Evolutionary conservation across 2,113 vertebrate species (phyloP).

Genomic region (Nannospalax galili): DNA sequence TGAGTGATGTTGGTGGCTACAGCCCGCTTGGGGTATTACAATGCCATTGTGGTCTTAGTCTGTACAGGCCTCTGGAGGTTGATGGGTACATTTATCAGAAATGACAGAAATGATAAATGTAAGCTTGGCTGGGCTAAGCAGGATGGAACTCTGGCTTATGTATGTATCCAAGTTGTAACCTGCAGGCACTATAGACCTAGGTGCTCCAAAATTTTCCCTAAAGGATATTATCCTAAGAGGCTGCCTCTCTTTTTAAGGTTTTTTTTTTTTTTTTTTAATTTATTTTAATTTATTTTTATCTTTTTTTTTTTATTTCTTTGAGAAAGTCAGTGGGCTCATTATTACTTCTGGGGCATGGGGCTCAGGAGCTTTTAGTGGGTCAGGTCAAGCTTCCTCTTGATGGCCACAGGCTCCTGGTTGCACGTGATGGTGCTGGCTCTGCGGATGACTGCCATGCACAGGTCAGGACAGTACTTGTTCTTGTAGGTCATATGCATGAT

Average conservation of each 20-base stretch:
- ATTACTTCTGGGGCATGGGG: too few relatives aligned
- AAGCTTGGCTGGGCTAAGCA: background rate
- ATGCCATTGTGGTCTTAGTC: background rate
- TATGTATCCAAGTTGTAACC: background rate
- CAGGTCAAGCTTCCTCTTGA: too few relatives aligned
- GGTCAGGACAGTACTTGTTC: too few relatives aligned
- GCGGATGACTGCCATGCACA: too few relatives aligned
- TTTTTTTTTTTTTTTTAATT: background rate
- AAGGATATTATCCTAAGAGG: background rate
- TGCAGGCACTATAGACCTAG: background rate
- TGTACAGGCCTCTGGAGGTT: background rate
- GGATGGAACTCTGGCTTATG: background rate
- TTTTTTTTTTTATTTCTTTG: background rate
- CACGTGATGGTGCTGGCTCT: too few relatives aligned
- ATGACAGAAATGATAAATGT: slow-evolving; percentile 12
- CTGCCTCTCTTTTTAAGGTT: background rate
- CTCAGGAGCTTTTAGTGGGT: too few relatives aligned
- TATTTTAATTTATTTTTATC: background rate
- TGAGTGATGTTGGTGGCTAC: background rate
- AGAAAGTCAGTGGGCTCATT: too few relatives aligned
- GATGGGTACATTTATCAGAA: background rate
- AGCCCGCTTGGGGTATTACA: background rate
- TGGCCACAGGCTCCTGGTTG: too few relatives aligned
- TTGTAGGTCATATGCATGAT: too few relatives aligned
- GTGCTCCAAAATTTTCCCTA: background rate